Base-by-base conservation (phyloP, 2,797 vertebrate species). In the Manis javanica region DNA sequence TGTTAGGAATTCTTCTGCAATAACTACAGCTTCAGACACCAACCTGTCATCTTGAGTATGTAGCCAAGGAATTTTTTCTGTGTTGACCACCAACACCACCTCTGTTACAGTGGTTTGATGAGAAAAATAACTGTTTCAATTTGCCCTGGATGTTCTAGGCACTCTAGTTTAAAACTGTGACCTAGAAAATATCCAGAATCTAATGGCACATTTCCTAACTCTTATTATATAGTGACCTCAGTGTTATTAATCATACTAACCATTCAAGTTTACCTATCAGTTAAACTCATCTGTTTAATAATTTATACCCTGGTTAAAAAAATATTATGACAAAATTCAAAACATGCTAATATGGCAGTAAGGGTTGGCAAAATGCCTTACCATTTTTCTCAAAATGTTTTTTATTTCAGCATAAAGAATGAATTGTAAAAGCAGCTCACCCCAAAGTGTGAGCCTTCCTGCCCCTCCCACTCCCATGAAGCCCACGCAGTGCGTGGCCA, bases 361-460 rank as follows among this genome's bases (percentile, higher is more conserved):
- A 69, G 90, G 78, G 26, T 37, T 85, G 87, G 82, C 7, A 71
- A 5, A 39, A 34, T 88, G 11, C 1, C 42, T 53, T 57, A 1
- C 78, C 66, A 59, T 69, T 34, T 82, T 92, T 46, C 77, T 96
- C 72, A 84, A 34, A 85, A 94, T 85, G 5, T 53, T 93, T 94
- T 72, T 82, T 57, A 77, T 1, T 3, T 72, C 31, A 72, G 42
- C 3, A 85, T 96, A 84, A 29, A 31, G 72, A 37, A n/a, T 15
- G 82, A 37, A 53, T 9, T 31, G 12, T 29, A 81, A 68, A 95
- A 93, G 75, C 55, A 18, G 2, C 13, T 39, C 42, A 29, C 2
- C 24, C 42, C 69, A 13, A 42, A 90, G 61, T 2, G 68, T 63
- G 51, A 31, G 19, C 23, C 31, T 2, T 9, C 11, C 0, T 66